Base-by-base conservation (phyloP, 1,140 invertebrate genomes). In the Pseudomyrmex pallidus region DNA sequence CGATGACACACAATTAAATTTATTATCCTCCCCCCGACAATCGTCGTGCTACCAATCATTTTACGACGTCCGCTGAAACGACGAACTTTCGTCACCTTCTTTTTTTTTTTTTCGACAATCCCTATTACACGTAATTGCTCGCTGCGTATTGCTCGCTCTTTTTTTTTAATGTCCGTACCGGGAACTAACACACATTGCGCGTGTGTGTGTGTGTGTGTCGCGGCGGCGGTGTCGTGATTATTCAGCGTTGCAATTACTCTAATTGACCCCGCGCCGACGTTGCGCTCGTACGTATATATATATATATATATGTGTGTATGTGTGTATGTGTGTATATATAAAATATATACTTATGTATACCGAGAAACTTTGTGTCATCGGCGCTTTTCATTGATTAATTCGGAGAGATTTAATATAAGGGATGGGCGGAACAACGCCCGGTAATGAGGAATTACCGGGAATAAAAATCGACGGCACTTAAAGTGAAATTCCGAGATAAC, bases 1-100 rank as follows among this genome's bases (percentile, higher is more conserved):
- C 73, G 50, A 64, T 52, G 73, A 52, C 48, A 20, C 25, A 20
- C 35, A 56, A 66, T 77, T 77, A 54, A 77, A 52, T 52, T 52
- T 13, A 13, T 13, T 13, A 52, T 52, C 3, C 50, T 1, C 2
- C 12, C 48, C 7, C 13, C 13, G 50, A 52, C 50, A 52, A 52
- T 52, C 50, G 50, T 52, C 25, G 74, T 52, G 59, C 57, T 17
- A 35, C 13, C 46, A n/a, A 50, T n/a, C 52, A 72, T 44, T 25
- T 44, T 35, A 56, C 50, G 13, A 74, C 44, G 56, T 12, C 57
- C 13, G 44, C 20, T 15, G 3, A 63, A 63, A 74, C 56, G 35
- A 35, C 35, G 56, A 74, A 48, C 61, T 74, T 48, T 59, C 17
- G 48, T 61, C 56, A 13, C 35, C 35, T 35, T 35, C 0, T 35